These are phyloP conservation scores for Patagioenas fasciata DNA, from an alignment of 2,113 vertebrate species.

Conservation along the genomic window DNA sequence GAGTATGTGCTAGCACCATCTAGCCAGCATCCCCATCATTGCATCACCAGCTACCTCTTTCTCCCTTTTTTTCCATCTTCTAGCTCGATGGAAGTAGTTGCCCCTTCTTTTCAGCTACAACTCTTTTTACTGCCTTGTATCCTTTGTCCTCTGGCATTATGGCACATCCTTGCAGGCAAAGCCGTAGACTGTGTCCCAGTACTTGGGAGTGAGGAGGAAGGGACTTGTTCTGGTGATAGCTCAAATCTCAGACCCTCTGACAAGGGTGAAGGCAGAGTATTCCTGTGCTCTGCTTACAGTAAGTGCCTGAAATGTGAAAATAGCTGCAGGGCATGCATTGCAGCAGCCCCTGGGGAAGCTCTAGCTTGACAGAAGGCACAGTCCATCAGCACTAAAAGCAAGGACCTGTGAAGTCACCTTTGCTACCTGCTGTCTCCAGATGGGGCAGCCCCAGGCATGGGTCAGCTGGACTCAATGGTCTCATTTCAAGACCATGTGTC, in stretches of 20 bases:
- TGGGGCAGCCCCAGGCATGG: not conserved
- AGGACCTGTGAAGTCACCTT: not conserved
- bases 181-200: not conserved
- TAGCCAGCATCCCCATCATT: constrained; percentile 42
- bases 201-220: not conserved
- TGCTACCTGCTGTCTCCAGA: not conserved
- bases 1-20: constrained; percentile 55
- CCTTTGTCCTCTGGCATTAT: not conserved
- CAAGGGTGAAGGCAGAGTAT: not conserved
- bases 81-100: not conserved
- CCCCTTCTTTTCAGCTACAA: not conserved
- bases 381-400: not conserved
- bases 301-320: not conserved
- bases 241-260: not conserved
- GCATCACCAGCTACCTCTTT: not conserved
- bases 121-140: not conserved
- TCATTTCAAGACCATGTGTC: not conserved
- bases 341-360: not conserved
- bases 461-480: not conserved
- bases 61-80: not conserved
- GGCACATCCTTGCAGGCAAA: not conserved
- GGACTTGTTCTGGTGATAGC: not conserved
- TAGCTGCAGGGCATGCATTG: not conserved
- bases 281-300: not conserved
- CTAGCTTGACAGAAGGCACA: not conserved